Evolutionary conservation across 2,797 vertebrate genomes (phyloP).

Genomic region (Characodon lateralis): DNA sequence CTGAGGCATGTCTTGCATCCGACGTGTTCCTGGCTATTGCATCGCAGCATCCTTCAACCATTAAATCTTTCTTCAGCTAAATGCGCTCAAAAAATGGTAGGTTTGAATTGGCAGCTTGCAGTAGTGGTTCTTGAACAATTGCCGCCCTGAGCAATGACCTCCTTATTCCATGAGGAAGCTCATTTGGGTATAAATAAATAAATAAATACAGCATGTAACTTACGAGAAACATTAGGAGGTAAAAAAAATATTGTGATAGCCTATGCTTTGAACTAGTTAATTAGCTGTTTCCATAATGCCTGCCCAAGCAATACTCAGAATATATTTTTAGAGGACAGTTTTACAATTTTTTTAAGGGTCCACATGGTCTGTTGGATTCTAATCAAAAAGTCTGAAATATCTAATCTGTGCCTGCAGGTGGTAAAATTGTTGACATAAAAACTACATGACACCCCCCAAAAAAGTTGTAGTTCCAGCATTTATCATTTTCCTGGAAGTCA

Average conservation of each 20-base stretch:
- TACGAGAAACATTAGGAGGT: not conserved
- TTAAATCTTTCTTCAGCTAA: slow-evolving; percentile 12
- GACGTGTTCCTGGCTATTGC: slow-evolving; percentile 38
- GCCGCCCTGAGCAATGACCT: not conserved
- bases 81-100: slow-evolving; percentile 13
- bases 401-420: not conserved
- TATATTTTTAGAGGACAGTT: too few species aligned
- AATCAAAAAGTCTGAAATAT: not conserved
- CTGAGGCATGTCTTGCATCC: slow-evolving; percentile 9
- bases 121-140: not conserved
- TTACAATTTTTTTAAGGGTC: not conserved
- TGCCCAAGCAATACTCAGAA: not conserved
- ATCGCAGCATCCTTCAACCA: slow-evolving; percentile 35
- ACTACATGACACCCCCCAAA: too few species aligned
- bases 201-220: not conserved
- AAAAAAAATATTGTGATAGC: not conserved
- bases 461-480: not conserved
- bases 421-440: not conserved
- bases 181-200: not conserved
- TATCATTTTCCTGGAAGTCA: not conserved
- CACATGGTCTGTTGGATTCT: not conserved
- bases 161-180: not conserved
- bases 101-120: slow-evolving; percentile 52
- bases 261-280: not conserved
- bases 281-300: not conserved